phyloP scores from a whole-genome alignment of 2,113 vertebrate species.

The Phalacrocorax carbo region DNA sequence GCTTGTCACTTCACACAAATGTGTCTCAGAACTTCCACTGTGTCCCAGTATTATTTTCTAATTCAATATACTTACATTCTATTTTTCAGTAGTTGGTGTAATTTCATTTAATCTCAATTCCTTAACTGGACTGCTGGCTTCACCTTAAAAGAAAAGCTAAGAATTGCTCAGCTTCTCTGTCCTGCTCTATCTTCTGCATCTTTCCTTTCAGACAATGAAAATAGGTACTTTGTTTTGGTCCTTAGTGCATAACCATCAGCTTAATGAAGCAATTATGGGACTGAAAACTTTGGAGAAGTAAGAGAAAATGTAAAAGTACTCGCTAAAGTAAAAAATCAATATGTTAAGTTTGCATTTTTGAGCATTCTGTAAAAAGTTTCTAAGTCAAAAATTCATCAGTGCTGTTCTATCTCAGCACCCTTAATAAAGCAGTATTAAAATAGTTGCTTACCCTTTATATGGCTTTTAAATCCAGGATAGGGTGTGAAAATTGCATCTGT shows the following conservation, averaged over 20 bases:
- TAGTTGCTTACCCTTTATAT: conserved; percentile 87
- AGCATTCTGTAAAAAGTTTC: not conserved
- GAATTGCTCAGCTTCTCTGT: not conserved
- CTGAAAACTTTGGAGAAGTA: not conserved
- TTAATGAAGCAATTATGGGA: not conserved
- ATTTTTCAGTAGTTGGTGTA: too few species aligned
- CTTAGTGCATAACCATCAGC: not conserved
- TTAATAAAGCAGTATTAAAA: not conserved
- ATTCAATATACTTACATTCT: not conserved
- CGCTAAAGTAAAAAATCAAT: not conserved
- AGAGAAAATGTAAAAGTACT: not conserved
- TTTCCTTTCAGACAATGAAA: not conserved
- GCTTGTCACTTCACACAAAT: not conserved
- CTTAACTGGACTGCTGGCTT: not conserved
- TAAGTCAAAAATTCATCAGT: not conserved
- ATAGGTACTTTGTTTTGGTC: not conserved
- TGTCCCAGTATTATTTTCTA: not conserved
- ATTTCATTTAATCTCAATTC: not conserved
- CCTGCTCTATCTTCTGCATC: not conserved
- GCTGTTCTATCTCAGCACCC: not conserved
- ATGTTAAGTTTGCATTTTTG: not conserved
- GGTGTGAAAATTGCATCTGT: conserved; percentile 97
- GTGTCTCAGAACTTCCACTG: not conserved
- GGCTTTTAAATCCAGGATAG: conserved; percentile 97
- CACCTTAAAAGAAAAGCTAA: not conserved